Conservation (phyloP, 2,113 vertebrate species). For the Paradoxurus hermaphroditus region DNA sequence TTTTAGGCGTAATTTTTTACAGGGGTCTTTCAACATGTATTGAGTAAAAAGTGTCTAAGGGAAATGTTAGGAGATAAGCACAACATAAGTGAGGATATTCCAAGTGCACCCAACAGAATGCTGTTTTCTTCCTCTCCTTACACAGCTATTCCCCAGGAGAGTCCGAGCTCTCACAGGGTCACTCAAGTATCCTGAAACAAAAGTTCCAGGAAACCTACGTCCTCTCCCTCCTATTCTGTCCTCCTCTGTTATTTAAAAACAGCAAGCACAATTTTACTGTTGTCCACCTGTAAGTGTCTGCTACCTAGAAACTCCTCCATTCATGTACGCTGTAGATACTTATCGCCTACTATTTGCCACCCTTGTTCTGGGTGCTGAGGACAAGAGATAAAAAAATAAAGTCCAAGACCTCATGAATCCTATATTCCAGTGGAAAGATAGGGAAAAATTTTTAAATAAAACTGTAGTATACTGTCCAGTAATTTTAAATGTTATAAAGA, state of each 20-base stretch:
- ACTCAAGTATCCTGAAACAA: neutral
- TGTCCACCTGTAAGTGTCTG: neutral
- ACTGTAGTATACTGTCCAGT: neutral
- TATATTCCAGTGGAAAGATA: neutral
- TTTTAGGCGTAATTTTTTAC: neutral
- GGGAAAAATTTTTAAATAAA: neutral
- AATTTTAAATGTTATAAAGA: neutral
- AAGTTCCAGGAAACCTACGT: neutral
- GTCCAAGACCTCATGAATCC: neutral
- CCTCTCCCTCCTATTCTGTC: neutral
- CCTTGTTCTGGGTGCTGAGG: neutral
- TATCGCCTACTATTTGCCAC: neutral
- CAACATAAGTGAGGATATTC: neutral
- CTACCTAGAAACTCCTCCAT: neutral
- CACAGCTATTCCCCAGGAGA: neutral
- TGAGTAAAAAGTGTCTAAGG: neutral
- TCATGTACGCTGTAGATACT: neutral
- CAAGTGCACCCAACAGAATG: fast-evolving
- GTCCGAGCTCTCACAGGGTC: neutral
- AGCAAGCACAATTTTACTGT: neutral
- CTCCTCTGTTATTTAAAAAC: neutral
- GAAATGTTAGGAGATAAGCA: neutral
- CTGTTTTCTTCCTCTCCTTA: neutral
- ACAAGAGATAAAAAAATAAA: neutral
- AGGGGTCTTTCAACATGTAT: neutral